phyloP scores from a whole-genome alignment of 2,797 vertebrate genomes.

The Phyllotis vaccarum region DNA sequence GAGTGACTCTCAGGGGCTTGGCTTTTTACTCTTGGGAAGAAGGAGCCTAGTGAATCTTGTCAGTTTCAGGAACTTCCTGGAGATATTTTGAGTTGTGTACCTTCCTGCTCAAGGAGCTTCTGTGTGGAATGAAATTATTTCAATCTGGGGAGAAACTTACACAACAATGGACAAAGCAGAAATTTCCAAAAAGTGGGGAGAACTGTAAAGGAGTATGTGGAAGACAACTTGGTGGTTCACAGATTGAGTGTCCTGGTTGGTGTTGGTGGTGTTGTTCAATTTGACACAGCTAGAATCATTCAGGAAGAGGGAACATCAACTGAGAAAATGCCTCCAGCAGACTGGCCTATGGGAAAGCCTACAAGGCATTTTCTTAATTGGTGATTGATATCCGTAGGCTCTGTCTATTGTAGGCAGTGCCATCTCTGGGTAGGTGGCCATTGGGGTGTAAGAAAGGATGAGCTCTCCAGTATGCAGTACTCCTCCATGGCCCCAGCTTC shows the following conservation, averaged over 20 bases:
- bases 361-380: background rate
- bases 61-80: background rate
- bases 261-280: background rate
- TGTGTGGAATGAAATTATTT: background rate
- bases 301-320: background rate
- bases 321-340: background rate
- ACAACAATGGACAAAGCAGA: background rate
- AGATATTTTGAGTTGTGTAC: background rate
- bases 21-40: background rate
- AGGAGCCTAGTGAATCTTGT: background rate
- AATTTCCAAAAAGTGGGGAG: background rate
- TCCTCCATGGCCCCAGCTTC: too few species aligned
- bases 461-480: too few species aligned
- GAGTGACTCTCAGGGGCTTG: background rate
- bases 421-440: background rate
- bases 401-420: background rate
- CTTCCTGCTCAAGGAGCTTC: background rate
- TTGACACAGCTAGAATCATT: background rate
- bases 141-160: background rate
- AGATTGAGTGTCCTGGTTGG: background rate
- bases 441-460: background rate
- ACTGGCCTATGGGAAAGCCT: background rate
- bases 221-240: background rate
- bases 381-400: background rate
- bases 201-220: background rate